Conservation (phyloP, 2,888 invertebrate species). For the Augochlorella aurata region DNA sequence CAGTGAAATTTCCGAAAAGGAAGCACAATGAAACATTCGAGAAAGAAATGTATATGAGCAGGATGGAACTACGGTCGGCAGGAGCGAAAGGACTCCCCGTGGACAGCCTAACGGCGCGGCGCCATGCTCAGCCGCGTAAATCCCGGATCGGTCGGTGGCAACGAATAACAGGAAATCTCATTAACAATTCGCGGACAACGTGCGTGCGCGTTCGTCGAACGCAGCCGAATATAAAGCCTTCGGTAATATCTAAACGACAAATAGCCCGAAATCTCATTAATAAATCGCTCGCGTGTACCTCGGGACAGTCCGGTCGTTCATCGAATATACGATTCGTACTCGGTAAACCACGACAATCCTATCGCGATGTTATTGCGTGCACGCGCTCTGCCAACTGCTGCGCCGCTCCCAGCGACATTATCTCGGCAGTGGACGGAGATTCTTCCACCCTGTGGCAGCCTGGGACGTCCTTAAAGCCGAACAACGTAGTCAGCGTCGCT, state of each 20-base stretch:
- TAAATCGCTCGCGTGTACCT: constrained; percentile 39
- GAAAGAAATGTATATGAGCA: neutral
- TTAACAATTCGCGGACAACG: constrained; percentile 31
- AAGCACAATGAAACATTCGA: neutral
- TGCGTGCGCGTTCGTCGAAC: neutral
- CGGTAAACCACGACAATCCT: constrained; percentile 59
- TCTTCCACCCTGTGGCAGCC: constrained; percentile 26
- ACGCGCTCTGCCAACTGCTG: neutral
- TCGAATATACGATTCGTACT: constrained; percentile 53
- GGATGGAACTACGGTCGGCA: neutral
- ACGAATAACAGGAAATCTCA: constrained; percentile 29
- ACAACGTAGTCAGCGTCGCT: neutral
- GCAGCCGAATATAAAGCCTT: constrained; percentile 36
- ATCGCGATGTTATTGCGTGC: constrained; percentile 44
- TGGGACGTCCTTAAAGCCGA: constrained; percentile 26
- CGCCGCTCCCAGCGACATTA: constrained; percentile 18
- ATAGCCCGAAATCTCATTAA: constrained; percentile 53
- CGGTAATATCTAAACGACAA: constrained; percentile 46
- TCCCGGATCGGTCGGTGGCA: constrained; percentile 6
- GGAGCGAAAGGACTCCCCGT: neutral
- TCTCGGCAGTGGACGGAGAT: constrained; percentile 38
- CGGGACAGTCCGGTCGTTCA: constrained; percentile 39
- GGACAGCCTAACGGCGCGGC: neutral
- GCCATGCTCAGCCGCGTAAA: neutral
- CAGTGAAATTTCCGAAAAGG: too few relatives aligned